These are phyloP conservation scores for Drosophila silvestris DNA, from an alignment of 2,888 invertebrate genomes.

Conservation along the genomic window DNA sequence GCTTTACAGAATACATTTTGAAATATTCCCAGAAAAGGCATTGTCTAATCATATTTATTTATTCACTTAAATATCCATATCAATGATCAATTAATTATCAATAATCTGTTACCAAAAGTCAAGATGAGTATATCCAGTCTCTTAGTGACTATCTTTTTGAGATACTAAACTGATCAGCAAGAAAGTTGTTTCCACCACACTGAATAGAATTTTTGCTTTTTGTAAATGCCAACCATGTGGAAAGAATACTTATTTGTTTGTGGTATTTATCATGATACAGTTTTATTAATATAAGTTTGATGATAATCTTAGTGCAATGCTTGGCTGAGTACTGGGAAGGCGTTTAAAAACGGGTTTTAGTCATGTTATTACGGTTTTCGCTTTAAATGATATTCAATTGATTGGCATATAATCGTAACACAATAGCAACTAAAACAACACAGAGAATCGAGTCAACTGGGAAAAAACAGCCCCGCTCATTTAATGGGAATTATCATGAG, in stretches of 20 bases:
- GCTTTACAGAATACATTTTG: not conserved
- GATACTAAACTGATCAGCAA: not conserved
- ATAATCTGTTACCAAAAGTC: not conserved
- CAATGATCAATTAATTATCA: not conserved
- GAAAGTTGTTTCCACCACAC: not conserved
- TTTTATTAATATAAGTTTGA: not conserved
- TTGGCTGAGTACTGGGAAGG: constrained; percentile 1
- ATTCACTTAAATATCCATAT: too few relatives aligned
- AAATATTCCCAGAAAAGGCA: not conserved
- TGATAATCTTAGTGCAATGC: constrained; percentile 1
- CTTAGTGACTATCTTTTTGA: not conserved
- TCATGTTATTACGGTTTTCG: constrained; percentile 11
- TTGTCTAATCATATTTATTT: too few relatives aligned
- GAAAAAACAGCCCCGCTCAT: not conserved
- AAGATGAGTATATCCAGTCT: not conserved
- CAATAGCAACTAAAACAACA: not conserved
- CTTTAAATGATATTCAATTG: constrained; percentile 15
- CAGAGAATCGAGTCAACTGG: not conserved
- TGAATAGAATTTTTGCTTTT: not conserved
- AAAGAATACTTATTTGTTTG: not conserved
- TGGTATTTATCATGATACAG: not conserved
- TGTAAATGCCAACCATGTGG: not conserved
- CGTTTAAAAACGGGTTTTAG: constrained; percentile 14
- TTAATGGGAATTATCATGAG: constrained; percentile 7
- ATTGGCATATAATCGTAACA: not conserved